Percentiles rank a stretch among this genome's conserved stretches.
Evolutionary conservation across 2,113 vertebrate species (phyloP).

Genomic region (Boleophthalmus pectinirostris): DNA sequence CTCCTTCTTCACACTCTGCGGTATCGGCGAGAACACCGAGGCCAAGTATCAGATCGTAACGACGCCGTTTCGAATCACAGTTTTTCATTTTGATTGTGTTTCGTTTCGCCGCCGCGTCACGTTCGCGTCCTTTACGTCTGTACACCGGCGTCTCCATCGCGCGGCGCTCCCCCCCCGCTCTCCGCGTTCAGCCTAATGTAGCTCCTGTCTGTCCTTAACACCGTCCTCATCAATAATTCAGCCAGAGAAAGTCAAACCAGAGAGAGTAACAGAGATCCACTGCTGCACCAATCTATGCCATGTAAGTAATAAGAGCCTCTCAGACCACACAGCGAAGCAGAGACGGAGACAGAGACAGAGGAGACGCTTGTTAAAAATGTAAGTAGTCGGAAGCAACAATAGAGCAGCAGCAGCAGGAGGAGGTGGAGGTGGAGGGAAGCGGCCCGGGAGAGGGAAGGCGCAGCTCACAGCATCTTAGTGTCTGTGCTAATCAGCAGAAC

Average conservation of each 20-base stretch:
- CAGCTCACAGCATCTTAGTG: conserved; percentile 68
- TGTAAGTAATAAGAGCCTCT: conserved; percentile 79
- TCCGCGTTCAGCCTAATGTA: conserved; percentile 71
- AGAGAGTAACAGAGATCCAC: conserved; percentile 78
- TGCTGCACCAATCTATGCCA: conserved; percentile 77
- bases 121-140: too few species aligned
- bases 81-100: too few species aligned
- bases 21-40: too few species aligned
- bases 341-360: conserved; percentile 74
- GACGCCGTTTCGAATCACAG: too few species aligned
- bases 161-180: conserved; percentile 68
- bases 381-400: conserved; percentile 70
- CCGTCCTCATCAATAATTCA: conserved; percentile 78
- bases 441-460: conserved; percentile 64
- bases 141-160: conserved; percentile 42
- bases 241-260: conserved; percentile 73
- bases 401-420: too few species aligned
- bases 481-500: conserved; percentile 72
- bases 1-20: too few species aligned
- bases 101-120: too few species aligned
- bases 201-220: conserved; percentile 75
- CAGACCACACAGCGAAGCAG: conserved; percentile 78
- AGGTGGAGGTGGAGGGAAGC: conserved; percentile 10
- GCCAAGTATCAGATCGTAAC: too few species aligned
- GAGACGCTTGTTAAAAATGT: conserved; percentile 79